Evolutionary conservation across 2,888 invertebrate species (phyloP), one percentile per base, ranked within the genome.

Genomic region (Hemicrepidius hirtus): DNA sequence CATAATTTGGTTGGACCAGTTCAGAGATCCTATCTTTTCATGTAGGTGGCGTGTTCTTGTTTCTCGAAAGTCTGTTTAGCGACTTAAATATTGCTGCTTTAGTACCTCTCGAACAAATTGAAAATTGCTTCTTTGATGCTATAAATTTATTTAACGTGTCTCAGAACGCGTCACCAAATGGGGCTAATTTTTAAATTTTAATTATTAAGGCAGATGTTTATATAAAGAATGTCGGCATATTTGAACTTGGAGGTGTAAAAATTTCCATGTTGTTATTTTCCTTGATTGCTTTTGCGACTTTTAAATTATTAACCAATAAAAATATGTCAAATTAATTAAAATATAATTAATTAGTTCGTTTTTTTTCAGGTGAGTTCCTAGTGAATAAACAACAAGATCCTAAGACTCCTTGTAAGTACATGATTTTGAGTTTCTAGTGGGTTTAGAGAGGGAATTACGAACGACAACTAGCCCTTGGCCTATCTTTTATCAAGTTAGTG

Each of bases 1-100:
- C 80, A 83, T 82, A 83, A 83, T 83, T 83, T 81, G 82, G 80
- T 78, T 77, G 78, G 81, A 82, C 82, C 82, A 81, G 82, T 83
- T 81, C 78, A 75, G 75, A 78, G 84, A 83, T 83, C 77, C 76
- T 83, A 84, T 84, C 84, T 76, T 50, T 20, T 78, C 80, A 83
- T 83, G 84, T 84, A 83, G 84, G 84, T 83, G 84, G 84, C 84
- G 83, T 82, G 83, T 83, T 80, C 80, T 80, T 78, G 79, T 81
- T 82, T 81, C 78, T 80, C 78, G 79, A 80, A 78, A 77, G 81
- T 81, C 82, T 78, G 82, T 82, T 71, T 80, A 78, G 75, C 76
- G 76, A 78, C 79, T 78, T 80, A 78, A 80, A 82, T 80, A 81
- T 77, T 79, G 78, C 77, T 77, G 80, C 79, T 76, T 82, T 81